These are phyloP conservation scores for Vulpes vulpes DNA, from an alignment of 2,113 vertebrate species.

Conservation along the genomic window DNA sequence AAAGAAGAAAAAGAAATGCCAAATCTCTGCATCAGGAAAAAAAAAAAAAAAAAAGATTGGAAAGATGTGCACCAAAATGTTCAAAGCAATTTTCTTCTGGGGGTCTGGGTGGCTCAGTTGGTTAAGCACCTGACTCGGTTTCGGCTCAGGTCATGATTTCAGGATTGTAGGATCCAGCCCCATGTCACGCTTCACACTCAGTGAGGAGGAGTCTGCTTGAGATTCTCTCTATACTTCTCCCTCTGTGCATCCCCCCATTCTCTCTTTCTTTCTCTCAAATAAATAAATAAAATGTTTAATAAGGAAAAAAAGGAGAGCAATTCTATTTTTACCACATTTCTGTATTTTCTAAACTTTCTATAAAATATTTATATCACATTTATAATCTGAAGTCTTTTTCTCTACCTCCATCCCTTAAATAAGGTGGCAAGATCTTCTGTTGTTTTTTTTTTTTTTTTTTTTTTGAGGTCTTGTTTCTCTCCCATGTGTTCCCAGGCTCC, in stretches of 20 bases:
- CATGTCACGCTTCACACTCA: too few species aligned
- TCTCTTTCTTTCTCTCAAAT: not conserved
- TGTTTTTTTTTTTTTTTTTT: not conserved
- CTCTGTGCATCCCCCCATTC: not conserved
- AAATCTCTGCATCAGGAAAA: not conserved
- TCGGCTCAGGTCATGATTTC: too few species aligned
- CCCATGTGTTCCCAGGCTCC: not conserved
- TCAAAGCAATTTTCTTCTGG: not conserved
- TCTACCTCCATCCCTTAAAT: not conserved
- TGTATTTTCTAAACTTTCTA: constrained; percentile 7
- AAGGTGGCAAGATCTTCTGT: not conserved
- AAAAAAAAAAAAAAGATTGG: not conserved
- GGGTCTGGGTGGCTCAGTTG: too few species aligned
- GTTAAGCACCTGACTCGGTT: too few species aligned
- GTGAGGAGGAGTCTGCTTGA: too few species aligned
- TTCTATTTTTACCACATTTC: not conserved
- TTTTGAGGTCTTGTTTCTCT: not conserved
- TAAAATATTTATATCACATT: not conserved
- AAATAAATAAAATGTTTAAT: not conserved
- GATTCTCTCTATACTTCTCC: not conserved
- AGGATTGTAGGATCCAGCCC: too few species aligned
- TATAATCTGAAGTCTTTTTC: constrained; percentile 29
- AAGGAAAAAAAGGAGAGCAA: not conserved
- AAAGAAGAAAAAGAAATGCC: not conserved
- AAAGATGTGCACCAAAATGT: not conserved